These are phyloP conservation scores for Zosterops hypoxanthus DNA, from an alignment of 2,113 vertebrate species.

Conservation along the genomic window DNA sequence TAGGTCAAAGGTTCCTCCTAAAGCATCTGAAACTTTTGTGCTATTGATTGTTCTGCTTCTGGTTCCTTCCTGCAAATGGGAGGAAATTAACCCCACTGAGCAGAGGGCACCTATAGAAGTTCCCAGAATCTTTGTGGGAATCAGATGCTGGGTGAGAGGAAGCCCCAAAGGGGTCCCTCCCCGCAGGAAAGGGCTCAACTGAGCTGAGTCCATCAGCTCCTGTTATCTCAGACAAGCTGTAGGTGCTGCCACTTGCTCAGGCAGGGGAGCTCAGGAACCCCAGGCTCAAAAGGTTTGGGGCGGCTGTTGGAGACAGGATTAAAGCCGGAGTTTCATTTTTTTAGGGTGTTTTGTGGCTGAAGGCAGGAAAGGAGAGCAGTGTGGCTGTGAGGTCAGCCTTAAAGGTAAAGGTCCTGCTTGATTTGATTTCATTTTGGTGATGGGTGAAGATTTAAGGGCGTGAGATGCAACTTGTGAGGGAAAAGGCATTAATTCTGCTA, in stretches of 20 bases:
- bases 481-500: neutral
- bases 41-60: neutral
- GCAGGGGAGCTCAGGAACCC: neutral
- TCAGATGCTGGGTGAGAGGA: neutral
- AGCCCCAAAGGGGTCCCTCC: fast-evolving
- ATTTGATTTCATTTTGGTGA: neutral
- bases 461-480: neutral
- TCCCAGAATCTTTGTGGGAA: too few relatives aligned
- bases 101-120: neutral
- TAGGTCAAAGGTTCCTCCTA: neutral
- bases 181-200: neutral
- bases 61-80: neutral
- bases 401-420: neutral
- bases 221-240: fast-evolving
- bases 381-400: neutral
- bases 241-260: neutral
- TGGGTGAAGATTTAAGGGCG: neutral
- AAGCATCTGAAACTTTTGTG: neutral
- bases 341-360: fast-evolving
- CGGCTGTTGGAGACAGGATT: fast-evolving
- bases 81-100: neutral
- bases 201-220: neutral
- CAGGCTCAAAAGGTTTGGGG: neutral
- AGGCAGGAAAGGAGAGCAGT: neutral
- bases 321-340: fast-evolving